phyloP scores from a whole-genome alignment of 2,113 vertebrate species.

The Dasypus novemcinctus region DNA sequence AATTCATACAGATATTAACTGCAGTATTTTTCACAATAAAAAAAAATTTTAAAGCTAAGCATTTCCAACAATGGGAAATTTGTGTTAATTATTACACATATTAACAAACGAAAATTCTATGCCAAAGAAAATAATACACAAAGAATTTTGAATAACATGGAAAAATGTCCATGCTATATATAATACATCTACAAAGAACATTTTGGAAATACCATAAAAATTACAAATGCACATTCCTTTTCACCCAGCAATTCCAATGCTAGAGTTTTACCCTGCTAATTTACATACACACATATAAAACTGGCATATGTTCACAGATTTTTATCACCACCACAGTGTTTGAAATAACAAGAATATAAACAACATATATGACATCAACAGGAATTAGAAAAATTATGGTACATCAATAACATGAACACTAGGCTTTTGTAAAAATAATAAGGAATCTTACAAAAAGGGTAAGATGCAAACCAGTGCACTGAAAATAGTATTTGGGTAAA shows the following conservation, averaged over 20 bases:
- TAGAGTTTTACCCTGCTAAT: background rate
- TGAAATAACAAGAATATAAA: background rate
- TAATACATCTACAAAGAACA: background rate
- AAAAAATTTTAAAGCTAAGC: background rate
- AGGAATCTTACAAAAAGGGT: background rate
- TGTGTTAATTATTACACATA: background rate
- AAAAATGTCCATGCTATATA: background rate
- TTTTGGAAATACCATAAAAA: background rate
- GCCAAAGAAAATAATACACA: background rate
- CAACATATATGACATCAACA: background rate
- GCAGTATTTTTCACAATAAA: background rate
- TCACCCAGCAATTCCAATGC: background rate
- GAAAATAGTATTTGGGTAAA: background rate
- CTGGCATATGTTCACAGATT: background rate
- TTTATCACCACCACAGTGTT: background rate
- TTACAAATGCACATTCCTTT: slow-evolving; percentile 1
- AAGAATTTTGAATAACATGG: background rate
- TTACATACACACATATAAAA: background rate
- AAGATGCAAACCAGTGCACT: background rate
- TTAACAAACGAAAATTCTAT: background rate
- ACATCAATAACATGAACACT: background rate
- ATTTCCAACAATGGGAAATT: background rate
- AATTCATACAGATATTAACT: background rate
- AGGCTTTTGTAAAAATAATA: background rate
- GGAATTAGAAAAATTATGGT: background rate